These are phyloP conservation scores for Sardinella longiceps DNA, from an alignment of 2,797 vertebrate species.

Conservation along the genomic window DNA sequence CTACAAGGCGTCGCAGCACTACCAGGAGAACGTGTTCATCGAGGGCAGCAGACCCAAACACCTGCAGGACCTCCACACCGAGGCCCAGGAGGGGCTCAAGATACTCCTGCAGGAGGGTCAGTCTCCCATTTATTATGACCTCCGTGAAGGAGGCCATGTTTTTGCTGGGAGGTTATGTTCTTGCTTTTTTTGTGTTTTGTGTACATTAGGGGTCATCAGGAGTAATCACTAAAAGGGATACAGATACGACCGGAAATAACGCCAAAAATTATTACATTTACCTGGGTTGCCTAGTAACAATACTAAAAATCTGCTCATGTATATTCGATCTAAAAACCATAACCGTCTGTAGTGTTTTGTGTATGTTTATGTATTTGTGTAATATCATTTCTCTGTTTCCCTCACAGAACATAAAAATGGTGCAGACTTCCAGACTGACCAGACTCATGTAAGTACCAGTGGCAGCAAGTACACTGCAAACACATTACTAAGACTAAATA, in stretches of 20 bases:
- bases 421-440: constrained; percentile 80
- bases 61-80: constrained; percentile 89
- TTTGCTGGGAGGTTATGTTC: too few species aligned
- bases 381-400: constrained; percentile 37
- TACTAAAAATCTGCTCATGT: too few species aligned
- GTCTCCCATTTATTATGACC: too few species aligned
- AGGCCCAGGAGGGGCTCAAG: constrained; percentile 70
- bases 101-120: constrained; percentile 57
- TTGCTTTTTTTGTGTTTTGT: too few species aligned
- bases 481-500: constrained; percentile 14
- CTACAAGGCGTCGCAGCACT: constrained; percentile 69
- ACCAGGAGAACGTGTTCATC: constrained; percentile 94
- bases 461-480: constrained; percentile 30
- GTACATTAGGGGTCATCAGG: too few species aligned
- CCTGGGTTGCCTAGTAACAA: too few species aligned
- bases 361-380: constrained; percentile 13
- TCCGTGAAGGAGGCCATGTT: too few species aligned
- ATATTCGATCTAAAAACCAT: too few species aligned
- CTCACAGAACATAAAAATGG: constrained; percentile 81
- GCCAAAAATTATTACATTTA: too few species aligned
- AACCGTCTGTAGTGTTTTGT: too few species aligned
- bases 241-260: too few species aligned
- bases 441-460: constrained; percentile 80
- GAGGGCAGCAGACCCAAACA: constrained; percentile 85
- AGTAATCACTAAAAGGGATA: too few species aligned